Evolutionary conservation across 2,888 invertebrate species (phyloP).

Genomic region (Cancer borealis): DNA sequence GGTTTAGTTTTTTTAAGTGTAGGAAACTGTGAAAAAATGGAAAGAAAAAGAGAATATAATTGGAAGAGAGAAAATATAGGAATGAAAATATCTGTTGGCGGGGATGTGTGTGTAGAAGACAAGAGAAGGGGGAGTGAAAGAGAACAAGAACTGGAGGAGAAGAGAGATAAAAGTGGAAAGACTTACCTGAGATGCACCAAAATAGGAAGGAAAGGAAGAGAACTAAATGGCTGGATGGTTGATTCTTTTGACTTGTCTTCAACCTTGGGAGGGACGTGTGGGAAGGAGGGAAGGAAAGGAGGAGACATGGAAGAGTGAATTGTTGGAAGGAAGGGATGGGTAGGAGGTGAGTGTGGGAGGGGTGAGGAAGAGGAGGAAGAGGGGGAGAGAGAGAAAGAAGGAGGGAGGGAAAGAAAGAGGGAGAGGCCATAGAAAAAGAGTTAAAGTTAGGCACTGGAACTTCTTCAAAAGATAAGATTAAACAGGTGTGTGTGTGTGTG

Average conservation of each 20-base stretch:
- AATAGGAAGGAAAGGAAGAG: neutral
- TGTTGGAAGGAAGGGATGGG: neutral
- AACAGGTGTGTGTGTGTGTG: neutral
- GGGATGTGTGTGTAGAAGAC: neutral
- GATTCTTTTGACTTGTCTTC: constrained; percentile 1
- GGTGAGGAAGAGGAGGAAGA: neutral
- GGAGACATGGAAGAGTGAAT: neutral
- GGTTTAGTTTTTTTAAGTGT: neutral
- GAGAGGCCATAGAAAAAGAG: neutral
- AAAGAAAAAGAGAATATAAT: neutral
- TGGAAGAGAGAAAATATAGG: neutral
- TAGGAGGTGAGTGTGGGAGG: neutral
- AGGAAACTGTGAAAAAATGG: neutral
- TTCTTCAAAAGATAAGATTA: neutral
- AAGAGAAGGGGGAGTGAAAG: neutral
- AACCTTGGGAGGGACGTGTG: neutral
- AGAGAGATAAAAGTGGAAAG: neutral
- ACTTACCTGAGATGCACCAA: neutral
- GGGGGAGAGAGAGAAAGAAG: neutral
- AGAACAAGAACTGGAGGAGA: neutral
- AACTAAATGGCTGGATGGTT: neutral
- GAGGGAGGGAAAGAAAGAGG: constrained; percentile 10
- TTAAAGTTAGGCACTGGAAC: neutral
- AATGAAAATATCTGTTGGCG: neutral
- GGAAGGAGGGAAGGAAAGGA: neutral